Conservation (phyloP, 2,113 vertebrate genomes). For the Oreotrochilus melanogaster region DNA sequence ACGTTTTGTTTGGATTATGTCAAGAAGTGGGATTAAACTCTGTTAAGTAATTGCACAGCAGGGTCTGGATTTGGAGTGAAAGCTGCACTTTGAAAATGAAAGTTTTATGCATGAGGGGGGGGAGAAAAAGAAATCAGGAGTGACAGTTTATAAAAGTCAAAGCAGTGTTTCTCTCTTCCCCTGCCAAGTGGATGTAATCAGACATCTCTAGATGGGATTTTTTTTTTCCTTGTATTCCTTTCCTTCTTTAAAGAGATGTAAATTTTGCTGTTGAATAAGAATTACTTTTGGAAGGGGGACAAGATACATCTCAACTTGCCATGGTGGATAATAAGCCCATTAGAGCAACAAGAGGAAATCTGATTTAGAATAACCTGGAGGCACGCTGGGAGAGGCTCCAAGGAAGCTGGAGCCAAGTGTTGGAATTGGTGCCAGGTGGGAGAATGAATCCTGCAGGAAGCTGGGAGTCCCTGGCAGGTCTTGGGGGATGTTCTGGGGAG, state of each 20-base stretch:
- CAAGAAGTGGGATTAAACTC: neutral
- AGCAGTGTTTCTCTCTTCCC: neutral
- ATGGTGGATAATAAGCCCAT: neutral
- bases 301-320: neutral
- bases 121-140: neutral
- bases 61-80: neutral
- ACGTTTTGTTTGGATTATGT: neutral
- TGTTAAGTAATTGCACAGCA: neutral
- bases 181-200: neutral
- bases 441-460: conserved; percentile 15
- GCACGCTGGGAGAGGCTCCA: conserved; percentile 35
- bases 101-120: neutral
- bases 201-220: neutral
- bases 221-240: neutral
- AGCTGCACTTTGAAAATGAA: neutral
- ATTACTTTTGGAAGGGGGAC: neutral
- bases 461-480: neutral
- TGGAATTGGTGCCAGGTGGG: neutral
- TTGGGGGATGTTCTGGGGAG: rapidly evolving
- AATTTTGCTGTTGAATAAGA: conserved; percentile 31
- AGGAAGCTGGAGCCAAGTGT: neutral
- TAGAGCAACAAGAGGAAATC: neutral
- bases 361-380: conserved; percentile 39
- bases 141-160: neutral
- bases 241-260: conserved; percentile 53